Evolutionary conservation across 2,888 invertebrate species (phyloP), one percentile per base, ranked within the genome.

Genomic region (Orthonychiurus folsomi): DNA sequence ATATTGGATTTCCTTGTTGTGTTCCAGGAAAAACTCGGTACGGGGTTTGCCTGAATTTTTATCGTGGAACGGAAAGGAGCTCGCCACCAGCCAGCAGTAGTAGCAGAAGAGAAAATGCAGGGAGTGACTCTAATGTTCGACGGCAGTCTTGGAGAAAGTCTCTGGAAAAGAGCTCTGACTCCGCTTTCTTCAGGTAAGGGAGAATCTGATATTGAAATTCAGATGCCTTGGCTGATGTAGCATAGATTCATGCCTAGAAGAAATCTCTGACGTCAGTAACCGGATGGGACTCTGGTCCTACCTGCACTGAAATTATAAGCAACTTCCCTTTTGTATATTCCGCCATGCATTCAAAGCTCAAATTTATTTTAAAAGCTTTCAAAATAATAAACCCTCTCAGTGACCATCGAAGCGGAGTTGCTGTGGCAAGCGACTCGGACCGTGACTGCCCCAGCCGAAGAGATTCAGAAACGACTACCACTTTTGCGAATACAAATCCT

Each of bases 21-120:
- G n/a, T 59, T 54, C 21, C 73, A 86, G 86, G 88, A 48, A 88
- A 89, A 79, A 89, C 90, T 18, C 85, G 94, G 27, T 99, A 89
- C 77, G 99, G 99, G 50, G 90, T 97, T 71, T 99, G 99, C 79
- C 90, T 97, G 64, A 99, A 99, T 79, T 99, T 99, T 80, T 96
- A 94, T 80, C 85, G 96, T 59, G 90, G 93, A 5, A 86, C 93
- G 72, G 91, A 92, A 77, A 84, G 85, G 65, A 81, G 61, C 37
- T 65, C 72, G 28, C 69, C 83, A 66, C 81, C 79, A 25, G n/a
- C n/a, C n/a, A 70, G 77, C 23, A 74, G 81, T 60, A 78, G 79
- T 56, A 77, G 79, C 59, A 77, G 79, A 59, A 61, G 66, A 53
- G 81, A 81, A 57, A 68, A 69, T 61, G 66, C 70, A 37, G 66